Base-by-base conservation (phyloP, 2,888 invertebrate species). In the Calliphora vomitoria region DNA sequence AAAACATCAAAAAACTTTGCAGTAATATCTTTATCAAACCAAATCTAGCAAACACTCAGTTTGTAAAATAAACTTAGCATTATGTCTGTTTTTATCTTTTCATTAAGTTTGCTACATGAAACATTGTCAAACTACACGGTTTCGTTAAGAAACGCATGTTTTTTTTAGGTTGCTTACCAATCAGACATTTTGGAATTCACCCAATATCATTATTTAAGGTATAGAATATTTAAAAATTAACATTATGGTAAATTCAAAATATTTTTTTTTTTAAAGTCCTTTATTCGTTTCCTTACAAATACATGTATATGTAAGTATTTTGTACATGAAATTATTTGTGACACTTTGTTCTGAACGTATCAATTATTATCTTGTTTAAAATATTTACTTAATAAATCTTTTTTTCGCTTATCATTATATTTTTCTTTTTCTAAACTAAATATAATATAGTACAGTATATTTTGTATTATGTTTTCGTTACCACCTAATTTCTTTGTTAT, bases 401-500 rank as follows among this genome's bases (percentile, higher is more conserved):
- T 18, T 35, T 38, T 69, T 18, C 20, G 60, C 60, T 60, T 60
- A 38, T 31, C 15, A 15, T 15, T 6, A 15, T 60, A 25, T 15
- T 13, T 72, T 55, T 11, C n/a, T 44, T 41, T 58, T 4, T 13
- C 38, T 44, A 20, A 18, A 20, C n/a, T 44, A 8, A 18, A 35
- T 35, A 62, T 76, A 31, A 38, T 62, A 62, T 62, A 8, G n/a
- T 64, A 15, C 11, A 64, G 10, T 38, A 11, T 38, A 20, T 50
- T 31, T 4, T 31, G 31, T 18, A 58, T 8, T 31, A 31, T 62
- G 10, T 31, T 0, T 44, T 20, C 38, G 20, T 74, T 89, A 92
- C 93, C 93, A 93, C 35, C 68, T 35, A 66, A 93, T 92, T 41
- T 90, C 87, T 25, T 85, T 88, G 4, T 89, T 90, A 47, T 92